phyloP scores from a whole-genome alignment of 2,113 vertebrate species.

The Serinus canaria region DNA sequence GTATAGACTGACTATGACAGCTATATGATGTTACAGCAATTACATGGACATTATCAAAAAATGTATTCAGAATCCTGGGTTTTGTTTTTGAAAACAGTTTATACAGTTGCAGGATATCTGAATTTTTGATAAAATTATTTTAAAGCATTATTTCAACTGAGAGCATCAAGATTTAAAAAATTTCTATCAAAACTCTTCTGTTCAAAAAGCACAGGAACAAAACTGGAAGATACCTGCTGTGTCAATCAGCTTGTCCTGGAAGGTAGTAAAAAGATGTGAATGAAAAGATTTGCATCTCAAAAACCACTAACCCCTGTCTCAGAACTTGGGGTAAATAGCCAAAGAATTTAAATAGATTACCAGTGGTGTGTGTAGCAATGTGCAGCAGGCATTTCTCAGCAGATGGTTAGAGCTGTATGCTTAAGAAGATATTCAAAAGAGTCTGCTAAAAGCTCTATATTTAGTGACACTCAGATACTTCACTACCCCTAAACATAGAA shows the following conservation, averaged over 20 bases:
- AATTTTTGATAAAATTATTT: background rate
- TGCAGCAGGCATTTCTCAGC: background rate
- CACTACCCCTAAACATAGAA: background rate
- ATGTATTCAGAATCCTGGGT: background rate
- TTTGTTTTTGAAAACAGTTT: background rate
- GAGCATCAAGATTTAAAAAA: background rate
- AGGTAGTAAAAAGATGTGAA: background rate
- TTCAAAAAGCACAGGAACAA: background rate
- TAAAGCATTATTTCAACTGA: background rate
- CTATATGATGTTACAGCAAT: background rate
- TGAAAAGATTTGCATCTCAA: background rate
- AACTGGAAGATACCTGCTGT: background rate
- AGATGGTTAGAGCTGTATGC: background rate
- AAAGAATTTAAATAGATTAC: background rate
- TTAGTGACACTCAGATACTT: background rate
- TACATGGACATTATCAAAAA: background rate
- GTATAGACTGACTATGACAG: background rate
- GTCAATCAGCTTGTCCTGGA: background rate
- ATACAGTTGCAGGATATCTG: background rate
- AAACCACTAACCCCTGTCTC: background rate
- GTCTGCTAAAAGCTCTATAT: background rate
- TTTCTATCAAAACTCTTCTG: background rate
- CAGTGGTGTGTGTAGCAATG: background rate
- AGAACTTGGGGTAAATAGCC: background rate
- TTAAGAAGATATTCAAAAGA: background rate